phyloP scores from a whole-genome alignment of 2,113 vertebrate genomes.

The Gorsachius goisagi region DNA sequence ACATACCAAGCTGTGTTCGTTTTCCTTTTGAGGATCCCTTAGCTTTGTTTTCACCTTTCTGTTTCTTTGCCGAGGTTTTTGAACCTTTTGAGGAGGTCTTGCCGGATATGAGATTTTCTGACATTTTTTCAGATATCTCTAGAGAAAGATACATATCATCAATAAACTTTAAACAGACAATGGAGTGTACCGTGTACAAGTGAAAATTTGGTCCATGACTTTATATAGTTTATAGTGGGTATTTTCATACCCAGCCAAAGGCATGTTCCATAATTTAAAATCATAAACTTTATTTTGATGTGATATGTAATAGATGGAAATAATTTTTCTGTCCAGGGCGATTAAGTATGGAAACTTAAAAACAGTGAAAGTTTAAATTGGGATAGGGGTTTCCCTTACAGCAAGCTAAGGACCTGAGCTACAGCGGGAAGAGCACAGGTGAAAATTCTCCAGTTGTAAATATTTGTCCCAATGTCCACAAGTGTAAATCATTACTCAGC shows the following conservation, averaged over 20 bases:
- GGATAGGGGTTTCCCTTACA: not conserved
- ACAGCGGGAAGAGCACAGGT: not conserved
- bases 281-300: not conserved
- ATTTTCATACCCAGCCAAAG: not conserved
- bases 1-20: conserved; percentile 27
- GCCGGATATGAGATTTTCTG: not conserved
- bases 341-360: not conserved
- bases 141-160: not conserved
- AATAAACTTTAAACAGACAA: not conserved
- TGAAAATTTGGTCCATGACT: not conserved
- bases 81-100: not conserved
- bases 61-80: conserved; percentile 36
- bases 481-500: not conserved
- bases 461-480: not conserved
- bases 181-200: not conserved
- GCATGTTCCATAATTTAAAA: not conserved
- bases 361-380: not conserved
- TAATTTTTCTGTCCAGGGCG: not conserved
- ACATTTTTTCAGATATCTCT: conserved; percentile 53
- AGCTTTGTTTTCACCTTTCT: conserved; percentile 1
- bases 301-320: not conserved
- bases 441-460: not conserved
- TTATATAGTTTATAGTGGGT: not conserved
- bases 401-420: not conserved
- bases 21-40: conserved; percentile 52